Evolutionary conservation across 2,113 vertebrate species (phyloP).

Genomic region (Neolamprologus variostigma): DNA sequence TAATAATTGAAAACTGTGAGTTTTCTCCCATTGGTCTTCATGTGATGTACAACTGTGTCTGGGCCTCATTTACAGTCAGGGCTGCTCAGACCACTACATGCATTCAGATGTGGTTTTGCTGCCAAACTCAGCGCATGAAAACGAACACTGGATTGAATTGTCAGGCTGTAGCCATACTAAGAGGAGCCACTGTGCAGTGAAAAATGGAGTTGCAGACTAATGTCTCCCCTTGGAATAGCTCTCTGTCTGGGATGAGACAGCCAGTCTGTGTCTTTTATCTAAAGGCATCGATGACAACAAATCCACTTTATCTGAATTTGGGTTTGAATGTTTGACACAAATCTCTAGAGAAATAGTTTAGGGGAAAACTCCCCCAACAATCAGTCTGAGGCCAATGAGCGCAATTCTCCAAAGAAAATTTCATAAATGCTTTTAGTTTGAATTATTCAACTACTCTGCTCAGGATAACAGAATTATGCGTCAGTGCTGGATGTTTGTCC

Average conservation of each 20-base stretch:
- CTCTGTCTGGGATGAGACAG: neutral
- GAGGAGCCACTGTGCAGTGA: neutral
- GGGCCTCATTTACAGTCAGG: conserved; percentile 29
- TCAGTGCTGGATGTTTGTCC: neutral
- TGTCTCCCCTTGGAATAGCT: conserved; percentile 2
- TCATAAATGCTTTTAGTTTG: conserved; percentile 5
- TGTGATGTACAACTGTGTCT: conserved; percentile 14
- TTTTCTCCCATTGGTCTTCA: neutral
- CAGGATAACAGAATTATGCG: neutral
- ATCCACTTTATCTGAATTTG: neutral
- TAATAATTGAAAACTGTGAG: conserved; percentile 13
- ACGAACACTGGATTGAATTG: conserved; percentile 28
- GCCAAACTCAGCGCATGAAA: neutral
- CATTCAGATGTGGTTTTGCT: conserved; percentile 18
- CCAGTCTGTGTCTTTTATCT: conserved; percentile 10
- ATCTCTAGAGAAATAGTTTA: neutral
- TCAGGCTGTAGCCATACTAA: neutral
- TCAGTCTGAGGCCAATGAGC: conserved; percentile 3
- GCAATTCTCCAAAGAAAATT: neutral
- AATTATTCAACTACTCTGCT: neutral
- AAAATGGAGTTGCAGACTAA: conserved; percentile 16
- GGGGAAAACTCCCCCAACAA: neutral
- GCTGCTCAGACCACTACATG: neutral
- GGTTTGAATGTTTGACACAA: neutral
- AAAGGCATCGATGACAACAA: conserved; percentile 3